Base-by-base conservation (phyloP, 2,797 vertebrate species). In the Jordanella pulchra region DNA sequence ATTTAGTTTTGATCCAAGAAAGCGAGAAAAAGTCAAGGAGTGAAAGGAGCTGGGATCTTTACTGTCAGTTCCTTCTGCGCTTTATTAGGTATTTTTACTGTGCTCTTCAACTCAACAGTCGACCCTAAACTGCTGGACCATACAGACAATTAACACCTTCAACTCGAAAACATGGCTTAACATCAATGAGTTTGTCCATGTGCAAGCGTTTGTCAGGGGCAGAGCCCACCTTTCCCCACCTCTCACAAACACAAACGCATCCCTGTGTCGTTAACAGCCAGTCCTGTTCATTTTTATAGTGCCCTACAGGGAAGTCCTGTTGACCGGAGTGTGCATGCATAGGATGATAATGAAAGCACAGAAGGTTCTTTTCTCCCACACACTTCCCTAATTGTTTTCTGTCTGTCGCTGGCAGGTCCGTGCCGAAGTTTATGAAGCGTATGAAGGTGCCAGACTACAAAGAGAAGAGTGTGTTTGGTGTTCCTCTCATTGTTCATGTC, bases 341-440 rank as follows among this genome's bases (percentile, higher is more conserved):
- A 66, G 68, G 44, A 11, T 58, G 76, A 76, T 83, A 85, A 90
- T 86, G 61, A 83, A 73, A 76, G 56, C 81, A 45, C 21, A 50
- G 56, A 54, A 55, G 7, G 10, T 63, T 79, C 68, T 75, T 25
- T 79, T 80, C 78, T 84, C 69, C 32, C 69, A 72, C 65, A 79
- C 78, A 83, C 84, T 75, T 79, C 73, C 67, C 44, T 86, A 76
- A 84, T 86, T 76, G 76, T 84, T 71, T 73, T 86, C 76, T 76
- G 61, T 85, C 67, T 79, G 45, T 83, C n/a, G 60, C 84, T 80
- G 51, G 68, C 86, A 99, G 98, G 97, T 96, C 97, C 67, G 97
- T 99, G 81, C 98, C 98, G 55, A 99, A 98, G 92, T 99, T 99
- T 93, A 99, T 99, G 97, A 99, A 97, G 93, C 95, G 98, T 84